Evolutionary conservation across 1,140 invertebrate species (phyloP).

Genomic region (Drosophila tristis): DNA sequence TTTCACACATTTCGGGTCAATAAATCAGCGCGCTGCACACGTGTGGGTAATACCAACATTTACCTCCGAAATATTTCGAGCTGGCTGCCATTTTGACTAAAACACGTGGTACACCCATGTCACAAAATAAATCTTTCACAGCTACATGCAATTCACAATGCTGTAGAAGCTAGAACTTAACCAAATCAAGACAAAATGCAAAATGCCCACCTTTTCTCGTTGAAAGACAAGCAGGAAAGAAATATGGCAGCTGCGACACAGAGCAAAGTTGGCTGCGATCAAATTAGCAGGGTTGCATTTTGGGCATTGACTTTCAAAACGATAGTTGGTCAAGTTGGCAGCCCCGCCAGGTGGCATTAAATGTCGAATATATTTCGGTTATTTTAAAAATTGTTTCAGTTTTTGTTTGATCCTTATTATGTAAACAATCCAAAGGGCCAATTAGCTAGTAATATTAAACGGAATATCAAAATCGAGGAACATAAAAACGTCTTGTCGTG

Average conservation of each 20-base stretch:
- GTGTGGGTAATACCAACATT: slow-evolving; percentile 53
- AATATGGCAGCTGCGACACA: slow-evolving; percentile 66
- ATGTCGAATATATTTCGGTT: no score
- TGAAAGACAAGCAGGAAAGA: slow-evolving; percentile 81
- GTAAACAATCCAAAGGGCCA: no score
- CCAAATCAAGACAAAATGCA: slow-evolving; percentile 60
- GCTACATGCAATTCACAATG: slow-evolving; percentile 18
- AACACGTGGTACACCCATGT: slow-evolving; percentile 25
- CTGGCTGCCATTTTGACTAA: slow-evolving; percentile 7
- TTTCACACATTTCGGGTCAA: slow-evolving; percentile 19
- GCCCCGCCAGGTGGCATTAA: no score
- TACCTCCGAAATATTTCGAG: slow-evolving; percentile 52
- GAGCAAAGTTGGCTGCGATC: slow-evolving; percentile 70
- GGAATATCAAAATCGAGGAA: no score
- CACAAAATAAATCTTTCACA: slow-evolving; percentile 5
- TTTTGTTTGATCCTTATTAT: no score
- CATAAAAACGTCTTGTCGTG: no score
- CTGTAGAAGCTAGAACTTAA: slow-evolving; percentile 59
- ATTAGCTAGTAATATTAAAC: no score
- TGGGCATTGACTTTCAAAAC: background rate
- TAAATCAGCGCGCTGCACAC: slow-evolving; percentile 41
- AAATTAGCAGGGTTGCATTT: slow-evolving; percentile 43
- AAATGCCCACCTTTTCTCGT: slow-evolving; percentile 78
- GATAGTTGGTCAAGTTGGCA: slow-evolving; percentile 25
- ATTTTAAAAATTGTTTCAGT: no score